phyloP scores from a whole-genome alignment of 2,888 invertebrate species.

The Pollenia amentaria region DNA sequence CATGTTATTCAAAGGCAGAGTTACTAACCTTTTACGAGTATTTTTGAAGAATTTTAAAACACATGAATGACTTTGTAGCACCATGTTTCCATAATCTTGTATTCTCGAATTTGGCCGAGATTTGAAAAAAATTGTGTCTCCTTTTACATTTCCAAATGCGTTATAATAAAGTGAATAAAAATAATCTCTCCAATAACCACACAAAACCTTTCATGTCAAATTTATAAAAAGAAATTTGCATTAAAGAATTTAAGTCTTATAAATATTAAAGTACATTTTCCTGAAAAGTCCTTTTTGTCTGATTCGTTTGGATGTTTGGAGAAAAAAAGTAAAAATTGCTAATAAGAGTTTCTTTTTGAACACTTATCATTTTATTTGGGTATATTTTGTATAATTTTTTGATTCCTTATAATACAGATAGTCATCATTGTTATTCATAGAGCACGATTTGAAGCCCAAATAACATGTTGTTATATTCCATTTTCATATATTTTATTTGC shows the following conservation, averaged over 20 bases:
- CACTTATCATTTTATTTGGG: constrained; percentile 14
- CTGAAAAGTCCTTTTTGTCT: neutral
- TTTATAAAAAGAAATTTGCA: neutral
- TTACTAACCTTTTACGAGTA: too few relatives aligned
- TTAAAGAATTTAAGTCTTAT: neutral
- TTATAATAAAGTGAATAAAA: too few relatives aligned
- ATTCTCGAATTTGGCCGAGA: too few relatives aligned
- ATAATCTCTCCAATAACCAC: too few relatives aligned
- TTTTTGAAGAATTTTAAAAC: too few relatives aligned
- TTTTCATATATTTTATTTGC: constrained; percentile 62
- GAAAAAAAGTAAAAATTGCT: neutral
- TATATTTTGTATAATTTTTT: neutral
- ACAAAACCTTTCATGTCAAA: neutral
- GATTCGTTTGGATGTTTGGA: neutral
- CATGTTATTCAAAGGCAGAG: too few relatives aligned
- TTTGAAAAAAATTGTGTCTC: too few relatives aligned
- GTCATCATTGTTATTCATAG: constrained; percentile 61
- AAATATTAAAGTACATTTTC: neutral
- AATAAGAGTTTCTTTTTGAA: constrained; percentile 13
- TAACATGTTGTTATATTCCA: constrained; percentile 27
- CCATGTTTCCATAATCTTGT: too few relatives aligned
- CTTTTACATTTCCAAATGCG: too few relatives aligned
- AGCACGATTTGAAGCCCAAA: constrained; percentile 37
- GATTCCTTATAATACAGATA: neutral
- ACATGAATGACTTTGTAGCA: too few relatives aligned